Evolutionary conservation across 2,113 vertebrate genomes (phyloP), one percentile per base, ranked within the genome.

Genomic region (Plotosus lineatus): DNA sequence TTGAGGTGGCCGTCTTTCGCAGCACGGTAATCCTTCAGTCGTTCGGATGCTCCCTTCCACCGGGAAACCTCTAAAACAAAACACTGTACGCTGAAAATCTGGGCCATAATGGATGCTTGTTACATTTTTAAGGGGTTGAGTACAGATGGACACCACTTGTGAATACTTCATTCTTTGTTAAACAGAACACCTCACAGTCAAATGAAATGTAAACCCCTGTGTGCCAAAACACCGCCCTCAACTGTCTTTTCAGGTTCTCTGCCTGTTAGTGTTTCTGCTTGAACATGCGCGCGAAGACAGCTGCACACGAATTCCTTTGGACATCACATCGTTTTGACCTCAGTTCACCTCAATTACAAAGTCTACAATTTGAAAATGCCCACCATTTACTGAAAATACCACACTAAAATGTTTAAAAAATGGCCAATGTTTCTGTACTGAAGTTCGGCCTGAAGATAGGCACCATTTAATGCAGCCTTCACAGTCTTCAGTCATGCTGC

Each of bases 101-200:
- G 96, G 95, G 94, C 92, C 85, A 97, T 94, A 93, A 97, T 94
- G 83, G 21, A 55, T n/a, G 23, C 38, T 55, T 46, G 4, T 26
- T 26, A 38, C 33, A 1, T 0, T 69, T 72, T 19, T 10, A 56
- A 2, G 17, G 31, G 33, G 3, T 38, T 33, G 33, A 56, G 21
- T 72, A 33, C 9, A 50, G 46, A 50, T 5, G 4, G 8, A 71
- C 10, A 3, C 46, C 31, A n/a, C n/a, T n/a, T n/a, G 1, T 11
- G 50, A 55, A 3, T n/a, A 11, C 72, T 53, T n/a, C 0, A 10
- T 38, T 12, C 71, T 17, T 38, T 0, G 31, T 55, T 23, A 38
- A 53, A 36, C 31, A n/a, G 11, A 15, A 21, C 68, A 50, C 15
- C 26, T 50, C 26, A 9, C 14, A 46, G 2, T 36, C 31, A 0